Evolutionary conservation across 1,140 invertebrate genomes (phyloP), one percentile per base, ranked within the genome.

Genomic region (Brachionus rotundiformis): DNA sequence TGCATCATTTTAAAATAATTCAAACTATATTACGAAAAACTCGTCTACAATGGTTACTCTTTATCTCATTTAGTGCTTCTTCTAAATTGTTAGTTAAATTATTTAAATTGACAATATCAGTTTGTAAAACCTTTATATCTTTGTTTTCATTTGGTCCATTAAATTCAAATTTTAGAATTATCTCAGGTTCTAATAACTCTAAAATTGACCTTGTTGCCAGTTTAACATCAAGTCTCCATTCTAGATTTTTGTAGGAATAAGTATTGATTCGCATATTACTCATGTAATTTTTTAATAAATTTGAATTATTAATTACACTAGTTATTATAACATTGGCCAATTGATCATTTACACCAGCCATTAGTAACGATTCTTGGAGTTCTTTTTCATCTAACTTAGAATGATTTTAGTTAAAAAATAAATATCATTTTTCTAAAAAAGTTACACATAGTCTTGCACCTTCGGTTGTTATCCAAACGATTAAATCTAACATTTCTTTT

Each of bases 21-120:
- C 19, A 79, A 59, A 79, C 47, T 59, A 79, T 63, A 49, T 54
- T 63, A 10, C 47, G 31, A 39, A 79, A 79, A 16, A 79, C 76
- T 25, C 33, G 49, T 19, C 76, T 54, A 27, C 76, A 39, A 41
- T 79, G 54, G 11, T 79, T 79, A 3, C 44, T 59, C 11, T 39
- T 54, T 27, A 63, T 59, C 25, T 79, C 76, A 63, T 79, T 79
- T 25, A 79, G 25, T 1, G 76, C 76, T 3, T 79, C 47, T 39
- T 79, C 76, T 36, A 79, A 63, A 54, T 16, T 79, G n/a, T 36
- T 63, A 23, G 59, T 54, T 16, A 79, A 63, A 79, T 79, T 19
- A 59, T 59, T 79, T 41, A 79, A 79, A 79, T 79, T 79, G 3
- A 54, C 76, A 11, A 79, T 31, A 79, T 79, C 76, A 25, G 76